These are phyloP conservation scores for Mionectes olivaceus DNA, from an alignment of 2,797 vertebrate genomes.

Conservation along the genomic window DNA sequence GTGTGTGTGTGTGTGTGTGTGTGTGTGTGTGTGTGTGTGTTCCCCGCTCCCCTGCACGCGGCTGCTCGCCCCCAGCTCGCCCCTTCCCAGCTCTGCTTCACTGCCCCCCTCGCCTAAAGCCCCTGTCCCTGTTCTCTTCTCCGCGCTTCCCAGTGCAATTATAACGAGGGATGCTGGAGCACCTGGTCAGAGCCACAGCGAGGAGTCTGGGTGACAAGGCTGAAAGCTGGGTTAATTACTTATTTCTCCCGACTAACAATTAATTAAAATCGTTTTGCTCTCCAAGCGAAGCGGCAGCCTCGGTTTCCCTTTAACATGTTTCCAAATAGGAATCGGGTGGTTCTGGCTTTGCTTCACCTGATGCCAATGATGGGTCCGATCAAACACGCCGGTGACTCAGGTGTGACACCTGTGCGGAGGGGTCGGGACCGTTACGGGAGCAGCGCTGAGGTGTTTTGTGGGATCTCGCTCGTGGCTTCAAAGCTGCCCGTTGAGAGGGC, in stretches of 20 bases:
- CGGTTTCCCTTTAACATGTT: fast-evolving
- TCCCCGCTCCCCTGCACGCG: neutral
- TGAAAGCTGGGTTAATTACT: fast-evolving
- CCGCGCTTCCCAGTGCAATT: neutral
- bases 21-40: neutral
- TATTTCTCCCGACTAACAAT: neutral
- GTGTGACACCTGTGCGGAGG: fast-evolving
- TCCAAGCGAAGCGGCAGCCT: neutral
- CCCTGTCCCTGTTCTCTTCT: fast-evolving
- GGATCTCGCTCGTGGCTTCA: fast-evolving
- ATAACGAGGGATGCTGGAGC: fast-evolving
- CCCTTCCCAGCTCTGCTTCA: neutral
- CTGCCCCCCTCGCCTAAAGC: fast-evolving
- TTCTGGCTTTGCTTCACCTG: neutral
- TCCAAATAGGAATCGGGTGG: fast-evolving
- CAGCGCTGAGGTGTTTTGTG: neutral
- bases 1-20: neutral
- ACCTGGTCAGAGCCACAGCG: fast-evolving
- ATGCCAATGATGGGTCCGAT: fast-evolving
- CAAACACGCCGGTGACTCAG: neutral
- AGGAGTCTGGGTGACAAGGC: fast-evolving
- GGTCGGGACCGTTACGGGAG: neutral
- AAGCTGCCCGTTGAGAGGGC: fast-evolving
- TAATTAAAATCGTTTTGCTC: neutral
- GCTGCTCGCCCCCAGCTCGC: neutral